Conservation (phyloP, 2,888 invertebrate genomes). For the Eupithecia exiguata region DNA sequence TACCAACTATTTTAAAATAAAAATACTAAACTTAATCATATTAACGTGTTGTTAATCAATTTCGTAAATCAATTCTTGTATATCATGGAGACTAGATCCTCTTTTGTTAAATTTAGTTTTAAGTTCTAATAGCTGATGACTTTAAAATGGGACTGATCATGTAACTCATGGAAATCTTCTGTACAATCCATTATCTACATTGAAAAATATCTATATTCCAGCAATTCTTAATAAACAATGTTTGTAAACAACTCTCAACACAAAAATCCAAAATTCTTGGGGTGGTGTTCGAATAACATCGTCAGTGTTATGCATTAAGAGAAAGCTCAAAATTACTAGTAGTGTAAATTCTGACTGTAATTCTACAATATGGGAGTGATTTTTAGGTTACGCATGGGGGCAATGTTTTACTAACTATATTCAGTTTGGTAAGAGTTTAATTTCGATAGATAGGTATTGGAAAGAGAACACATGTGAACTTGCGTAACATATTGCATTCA, state of each 20-base stretch:
- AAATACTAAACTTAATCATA: not conserved
- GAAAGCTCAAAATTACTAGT: no score
- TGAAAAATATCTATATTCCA: not conserved
- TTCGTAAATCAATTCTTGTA: not conserved
- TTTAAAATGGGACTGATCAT: not conserved
- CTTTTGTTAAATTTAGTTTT: not conserved
- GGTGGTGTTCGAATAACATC: no score
- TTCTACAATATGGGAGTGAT: no score
- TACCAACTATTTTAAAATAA: not conserved
- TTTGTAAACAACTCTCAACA: no score
- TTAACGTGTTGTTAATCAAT: not conserved
- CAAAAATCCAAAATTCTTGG: no score
- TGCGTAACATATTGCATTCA: not conserved
- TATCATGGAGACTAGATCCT: not conserved
- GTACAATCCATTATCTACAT: not conserved
- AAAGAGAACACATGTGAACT: not conserved
- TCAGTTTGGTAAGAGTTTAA: no score
- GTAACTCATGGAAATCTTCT: not conserved
- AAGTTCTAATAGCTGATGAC: slow-evolving; percentile 1
- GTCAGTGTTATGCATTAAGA: no score
- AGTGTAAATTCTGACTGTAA: no score
- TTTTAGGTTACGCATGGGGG: no score
- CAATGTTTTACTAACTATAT: no score
- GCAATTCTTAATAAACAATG: no score
- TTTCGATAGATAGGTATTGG: not conserved